A percentile compares a stretch with the other conserved stretches of the same genome.
Evolutionary conservation across 1,140 invertebrate genomes (phyloP).

Genomic region (Brachionus paranguensis): DNA sequence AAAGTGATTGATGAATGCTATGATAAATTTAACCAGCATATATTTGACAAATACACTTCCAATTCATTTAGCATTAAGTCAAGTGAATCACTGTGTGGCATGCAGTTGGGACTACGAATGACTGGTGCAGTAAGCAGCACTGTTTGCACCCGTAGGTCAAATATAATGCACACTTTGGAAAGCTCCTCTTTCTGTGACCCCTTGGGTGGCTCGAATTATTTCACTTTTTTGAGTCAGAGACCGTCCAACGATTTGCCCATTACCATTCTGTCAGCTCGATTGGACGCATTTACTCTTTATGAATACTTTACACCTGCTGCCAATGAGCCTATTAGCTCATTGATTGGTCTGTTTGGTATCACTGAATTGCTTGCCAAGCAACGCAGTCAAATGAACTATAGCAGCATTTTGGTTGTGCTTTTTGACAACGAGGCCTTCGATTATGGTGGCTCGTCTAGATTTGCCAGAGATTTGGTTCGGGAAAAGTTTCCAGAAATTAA

Average conservation of each 20-base stretch:
- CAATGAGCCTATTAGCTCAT: conserved; percentile 32
- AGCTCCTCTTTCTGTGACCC: conserved; percentile 30
- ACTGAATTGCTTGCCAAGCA: background rate
- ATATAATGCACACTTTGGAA: conserved; percentile 37
- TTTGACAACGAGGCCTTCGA: conserved; percentile 40
- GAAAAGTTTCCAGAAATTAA: background rate
- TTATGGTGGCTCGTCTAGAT: conserved; percentile 32
- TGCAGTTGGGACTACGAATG: conserved; percentile 16
- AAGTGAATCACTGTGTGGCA: conserved; percentile 4
- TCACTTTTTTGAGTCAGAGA: conserved; percentile 36
- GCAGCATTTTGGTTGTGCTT: background rate
- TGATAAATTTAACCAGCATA: conserved; percentile 30
- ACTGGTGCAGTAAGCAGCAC: background rate
- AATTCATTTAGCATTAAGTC: background rate
- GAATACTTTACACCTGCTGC: conserved; percentile 32
- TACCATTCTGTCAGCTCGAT: background rate
- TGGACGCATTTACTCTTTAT: conserved; percentile 25
- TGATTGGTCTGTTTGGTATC: conserved; percentile 22
- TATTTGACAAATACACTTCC: background rate
- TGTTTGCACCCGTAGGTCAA: conserved; percentile 23
- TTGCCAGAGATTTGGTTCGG: background rate
- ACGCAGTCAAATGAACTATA: background rate
- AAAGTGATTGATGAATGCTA: background rate
- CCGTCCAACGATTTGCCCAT: background rate
- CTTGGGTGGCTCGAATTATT: conserved; percentile 31